Base-by-base conservation (phyloP, 2,113 vertebrate species). In the Sceloporus undulatus region DNA sequence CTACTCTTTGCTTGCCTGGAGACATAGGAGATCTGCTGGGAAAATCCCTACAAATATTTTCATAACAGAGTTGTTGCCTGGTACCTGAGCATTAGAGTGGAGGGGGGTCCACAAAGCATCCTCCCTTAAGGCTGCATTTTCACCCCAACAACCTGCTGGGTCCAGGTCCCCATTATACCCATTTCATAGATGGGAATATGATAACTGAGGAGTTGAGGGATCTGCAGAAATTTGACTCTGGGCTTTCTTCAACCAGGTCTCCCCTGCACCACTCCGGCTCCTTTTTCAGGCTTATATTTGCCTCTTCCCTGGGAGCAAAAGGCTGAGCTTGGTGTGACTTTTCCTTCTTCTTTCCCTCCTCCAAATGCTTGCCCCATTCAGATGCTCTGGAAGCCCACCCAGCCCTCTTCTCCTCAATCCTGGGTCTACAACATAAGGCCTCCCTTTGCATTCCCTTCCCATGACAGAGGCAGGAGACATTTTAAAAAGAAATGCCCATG, bases 361-460 rank as follows among this genome's bases (percentile, higher is more conserved):
- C 42, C 73, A n/a, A 84, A 48, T 4, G 59, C 70, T 29, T 38
- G 83, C 38, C 68, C 82, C 52, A 38, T 19, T 66, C 75, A 77
- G 59, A 81, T 82, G 9, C 79, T 71, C 52, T 52, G 68, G 19
- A 5, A 85, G 83, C 65, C 90, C 80, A 34, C 68, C 3, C 42
- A 1, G 71, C 42, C 0, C 19, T 56, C 84, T 29, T 77, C 76
- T 48, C 84, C 65, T 52, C 14, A 19, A 23, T 79, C 34, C 48
- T 70, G 59, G 2, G 68, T 48, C 42, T 48, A 48, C 40, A 77
- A 38, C 87, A 86, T 84, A 88, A 91, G 90, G 87, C 87, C n/a
- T 78, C 59, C 79, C 87, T 91, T 91, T 91, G 90, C 88, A 79
- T 66, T n/a, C 62, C 74, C 48, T 13, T 16, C 76, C 14, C 56